phyloP scores from a whole-genome alignment of 2,797 vertebrate species.

The Eremophila alpestris region DNA sequence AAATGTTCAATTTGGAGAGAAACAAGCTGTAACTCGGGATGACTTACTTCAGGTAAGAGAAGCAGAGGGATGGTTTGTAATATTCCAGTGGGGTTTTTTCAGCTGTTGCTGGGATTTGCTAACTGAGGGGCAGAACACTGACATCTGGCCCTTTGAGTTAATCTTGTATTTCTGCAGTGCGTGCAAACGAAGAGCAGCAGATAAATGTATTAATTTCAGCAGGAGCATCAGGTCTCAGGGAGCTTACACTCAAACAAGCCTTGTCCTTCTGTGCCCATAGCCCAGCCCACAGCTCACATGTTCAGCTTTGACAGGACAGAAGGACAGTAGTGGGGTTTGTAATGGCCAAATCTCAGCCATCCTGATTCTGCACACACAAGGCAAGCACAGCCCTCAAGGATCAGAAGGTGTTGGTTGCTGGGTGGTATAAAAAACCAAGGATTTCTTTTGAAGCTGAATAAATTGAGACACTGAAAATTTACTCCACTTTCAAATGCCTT shows the following conservation, averaged over 20 bases:
- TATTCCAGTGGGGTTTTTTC: neutral
- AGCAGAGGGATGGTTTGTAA: neutral
- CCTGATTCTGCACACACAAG: neutral
- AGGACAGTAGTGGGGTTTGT: neutral
- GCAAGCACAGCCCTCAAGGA: neutral
- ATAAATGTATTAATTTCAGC: neutral
- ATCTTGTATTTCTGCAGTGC: neutral
- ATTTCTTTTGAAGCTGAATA: neutral
- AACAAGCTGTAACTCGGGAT: neutral
- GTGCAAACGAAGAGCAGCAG: neutral
- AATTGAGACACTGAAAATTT: neutral
- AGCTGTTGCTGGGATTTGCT: neutral
- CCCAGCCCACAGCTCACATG: neutral
- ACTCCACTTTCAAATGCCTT: neutral
- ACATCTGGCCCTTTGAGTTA: neutral
- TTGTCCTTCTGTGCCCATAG: neutral
- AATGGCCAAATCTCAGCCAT: neutral
- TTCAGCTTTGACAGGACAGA: neutral
- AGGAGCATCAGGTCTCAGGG: neutral
- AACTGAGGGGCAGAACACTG: neutral
- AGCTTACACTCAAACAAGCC: neutral
- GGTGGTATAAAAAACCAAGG: neutral
- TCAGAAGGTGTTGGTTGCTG: neutral
- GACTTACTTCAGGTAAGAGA: neutral
- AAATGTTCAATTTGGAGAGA: constrained; percentile 1